phyloP scores from a whole-genome alignment of 2,888 invertebrate species.

The Elmis aenea region DNA sequence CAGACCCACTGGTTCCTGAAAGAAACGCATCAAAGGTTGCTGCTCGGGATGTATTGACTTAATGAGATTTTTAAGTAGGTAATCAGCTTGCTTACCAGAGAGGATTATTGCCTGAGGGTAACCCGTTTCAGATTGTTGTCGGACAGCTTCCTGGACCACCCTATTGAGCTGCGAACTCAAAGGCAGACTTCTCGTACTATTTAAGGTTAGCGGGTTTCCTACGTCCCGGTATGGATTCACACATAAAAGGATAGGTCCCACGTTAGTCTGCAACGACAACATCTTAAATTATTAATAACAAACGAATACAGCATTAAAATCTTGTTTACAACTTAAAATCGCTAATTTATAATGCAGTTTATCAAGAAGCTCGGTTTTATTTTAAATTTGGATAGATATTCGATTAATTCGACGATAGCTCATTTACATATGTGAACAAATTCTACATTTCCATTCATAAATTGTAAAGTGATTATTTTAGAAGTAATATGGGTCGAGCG shows the following conservation, averaged over 20 bases:
- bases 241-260: conserved; percentile 86
- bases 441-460: no score
- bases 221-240: conserved; percentile 86
- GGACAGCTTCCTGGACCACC: conserved; percentile 86
- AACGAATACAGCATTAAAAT: no score
- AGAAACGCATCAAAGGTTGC: conserved; percentile 17
- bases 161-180: conserved; percentile 77
- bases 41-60: conserved; percentile 10
- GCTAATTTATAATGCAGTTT: no score
- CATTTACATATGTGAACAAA: no score
- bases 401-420: no score
- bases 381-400: no score
- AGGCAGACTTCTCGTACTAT: conserved; percentile 65
- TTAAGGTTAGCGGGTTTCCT: conserved; percentile 80
- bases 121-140: conserved; percentile 91
- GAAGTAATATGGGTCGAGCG: no score
- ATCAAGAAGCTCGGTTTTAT: no score
- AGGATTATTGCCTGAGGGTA: conserved; percentile 93
- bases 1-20: conserved; percentile 82
- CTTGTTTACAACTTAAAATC: no score
- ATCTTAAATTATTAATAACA: conserved; percentile 2
- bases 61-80: conserved; percentile 12
- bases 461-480: no score
- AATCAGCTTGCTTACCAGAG: conserved; percentile 56
- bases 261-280: conserved; percentile 69